Conservation (phyloP, 2,797 vertebrate genomes). For the Lerista edwardsae region DNA sequence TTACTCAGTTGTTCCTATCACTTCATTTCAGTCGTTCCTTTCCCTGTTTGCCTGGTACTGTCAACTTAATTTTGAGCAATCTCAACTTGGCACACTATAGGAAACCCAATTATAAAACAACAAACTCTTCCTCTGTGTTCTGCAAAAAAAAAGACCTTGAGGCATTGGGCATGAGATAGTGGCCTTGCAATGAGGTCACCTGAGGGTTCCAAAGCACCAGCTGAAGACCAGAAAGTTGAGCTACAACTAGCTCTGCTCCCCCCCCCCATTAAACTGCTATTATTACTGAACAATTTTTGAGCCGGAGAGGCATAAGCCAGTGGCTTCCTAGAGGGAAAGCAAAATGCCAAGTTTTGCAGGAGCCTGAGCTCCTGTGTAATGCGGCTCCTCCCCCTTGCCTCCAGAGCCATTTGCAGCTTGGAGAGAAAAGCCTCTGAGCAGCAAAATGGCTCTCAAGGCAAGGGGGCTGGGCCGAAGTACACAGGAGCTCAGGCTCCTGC, state of each 20-base stretch:
- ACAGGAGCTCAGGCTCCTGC: too few species aligned
- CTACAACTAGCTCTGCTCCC: background rate
- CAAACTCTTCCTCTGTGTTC: background rate
- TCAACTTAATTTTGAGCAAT: background rate
- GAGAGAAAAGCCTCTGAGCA: too few species aligned
- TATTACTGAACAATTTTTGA: background rate
- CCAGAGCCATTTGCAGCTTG: too few species aligned
- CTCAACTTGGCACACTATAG: background rate
- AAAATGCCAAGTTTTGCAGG: too few species aligned
- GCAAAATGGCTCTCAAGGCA: too few species aligned
- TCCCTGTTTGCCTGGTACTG: accelerated
- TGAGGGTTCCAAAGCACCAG: background rate
- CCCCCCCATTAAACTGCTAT: background rate
- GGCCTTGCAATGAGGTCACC: background rate
- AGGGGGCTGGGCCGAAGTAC: too few species aligned
- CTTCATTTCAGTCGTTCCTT: accelerated
- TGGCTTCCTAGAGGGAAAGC: too few species aligned
- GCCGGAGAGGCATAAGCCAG: background rate
- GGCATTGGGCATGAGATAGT: background rate
- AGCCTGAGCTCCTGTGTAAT: too few species aligned
- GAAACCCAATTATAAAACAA: accelerated
- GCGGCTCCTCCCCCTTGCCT: too few species aligned
- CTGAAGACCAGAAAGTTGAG: background rate
- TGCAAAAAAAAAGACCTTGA: background rate
- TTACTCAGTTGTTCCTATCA: background rate